A percentile compares a stretch with the other conserved stretches of the same genome.
These are phyloP conservation scores for Ctenopoma kingsleyae DNA, from an alignment of 2,797 vertebrate species.

Conservation along the genomic window DNA sequence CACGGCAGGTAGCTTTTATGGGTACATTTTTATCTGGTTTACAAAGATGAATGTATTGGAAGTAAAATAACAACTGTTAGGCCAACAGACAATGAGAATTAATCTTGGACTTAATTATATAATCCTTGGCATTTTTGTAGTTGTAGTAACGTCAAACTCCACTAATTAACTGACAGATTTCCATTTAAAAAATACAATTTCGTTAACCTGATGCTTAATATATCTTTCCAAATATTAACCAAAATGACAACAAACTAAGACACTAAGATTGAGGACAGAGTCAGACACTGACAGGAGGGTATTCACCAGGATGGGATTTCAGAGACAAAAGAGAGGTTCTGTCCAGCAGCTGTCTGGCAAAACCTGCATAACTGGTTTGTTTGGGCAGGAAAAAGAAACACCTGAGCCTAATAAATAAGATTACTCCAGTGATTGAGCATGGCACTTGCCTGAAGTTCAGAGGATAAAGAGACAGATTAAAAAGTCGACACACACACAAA, in stretches of 20 bases:
- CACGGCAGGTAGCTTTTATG: constrained; percentile 39
- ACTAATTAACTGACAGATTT: too few relatives aligned
- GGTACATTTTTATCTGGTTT: constrained; percentile 46
- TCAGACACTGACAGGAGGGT: not conserved
- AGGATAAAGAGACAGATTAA: not conserved
- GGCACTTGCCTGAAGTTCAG: not conserved
- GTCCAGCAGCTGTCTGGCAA: constrained; percentile 3
- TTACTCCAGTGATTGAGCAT: not conserved
- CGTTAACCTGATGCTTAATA: not conserved
- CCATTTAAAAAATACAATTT: too few relatives aligned
- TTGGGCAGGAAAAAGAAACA: constrained; percentile 12
- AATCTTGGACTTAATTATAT: constrained; percentile 1
- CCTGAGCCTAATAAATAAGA: constrained; percentile 23
- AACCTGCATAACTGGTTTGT: constrained; percentile 29
- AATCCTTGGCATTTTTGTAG: constrained; percentile 22
- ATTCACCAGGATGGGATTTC: not conserved
- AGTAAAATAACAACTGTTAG: not conserved
- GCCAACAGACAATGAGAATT: constrained; percentile 11
- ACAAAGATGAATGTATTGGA: constrained; percentile 24
- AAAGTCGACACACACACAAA: not conserved
- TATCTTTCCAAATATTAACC: not conserved
- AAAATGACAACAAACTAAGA: not conserved
- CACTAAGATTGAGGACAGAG: constrained; percentile 1
- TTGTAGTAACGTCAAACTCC: not conserved
- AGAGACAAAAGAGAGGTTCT: constrained; percentile 3